Percentiles rank a stretch among this genome's conserved stretches.
Evolutionary conservation across 1,140 invertebrate species (phyloP).

Genomic region (Drosophila truncata): DNA sequence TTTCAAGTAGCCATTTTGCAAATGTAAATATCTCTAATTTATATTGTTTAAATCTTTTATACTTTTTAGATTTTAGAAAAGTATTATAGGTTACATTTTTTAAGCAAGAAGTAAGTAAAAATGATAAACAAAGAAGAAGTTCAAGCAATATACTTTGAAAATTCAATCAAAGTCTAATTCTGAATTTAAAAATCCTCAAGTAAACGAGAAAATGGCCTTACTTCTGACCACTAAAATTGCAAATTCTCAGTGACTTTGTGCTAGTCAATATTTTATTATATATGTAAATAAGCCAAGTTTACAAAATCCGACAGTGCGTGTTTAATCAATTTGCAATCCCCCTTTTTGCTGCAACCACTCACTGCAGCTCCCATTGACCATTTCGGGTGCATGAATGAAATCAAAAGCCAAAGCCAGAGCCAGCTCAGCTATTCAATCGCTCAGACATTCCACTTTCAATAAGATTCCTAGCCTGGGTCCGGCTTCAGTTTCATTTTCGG

Average conservation of each 20-base stretch:
- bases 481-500: slow-evolving; percentile 38
- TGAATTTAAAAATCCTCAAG: no score
- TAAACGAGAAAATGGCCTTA: no score
- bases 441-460: slow-evolving; percentile 41
- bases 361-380: slow-evolving; percentile 37
- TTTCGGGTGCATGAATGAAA: slow-evolving; percentile 9
- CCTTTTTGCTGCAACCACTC: not conserved
- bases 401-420: not conserved
- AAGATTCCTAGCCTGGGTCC: slow-evolving; percentile 51
- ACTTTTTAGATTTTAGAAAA: not conserved
- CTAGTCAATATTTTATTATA: not conserved
- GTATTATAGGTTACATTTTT: not conserved
- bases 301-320: no score
- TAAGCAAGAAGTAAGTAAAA: not conserved
- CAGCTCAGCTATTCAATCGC: slow-evolving; percentile 16
- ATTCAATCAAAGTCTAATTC: not conserved
- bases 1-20: not conserved
- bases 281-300: no score
- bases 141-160: not conserved
- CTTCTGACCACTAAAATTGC: no score
- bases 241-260: not conserved
- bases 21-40: not conserved
- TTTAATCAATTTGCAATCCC: not conserved
- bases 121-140: not conserved
- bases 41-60: not conserved